Conservation (phyloP, 2,888 invertebrate genomes). For the Hemaris fuciformis region DNA sequence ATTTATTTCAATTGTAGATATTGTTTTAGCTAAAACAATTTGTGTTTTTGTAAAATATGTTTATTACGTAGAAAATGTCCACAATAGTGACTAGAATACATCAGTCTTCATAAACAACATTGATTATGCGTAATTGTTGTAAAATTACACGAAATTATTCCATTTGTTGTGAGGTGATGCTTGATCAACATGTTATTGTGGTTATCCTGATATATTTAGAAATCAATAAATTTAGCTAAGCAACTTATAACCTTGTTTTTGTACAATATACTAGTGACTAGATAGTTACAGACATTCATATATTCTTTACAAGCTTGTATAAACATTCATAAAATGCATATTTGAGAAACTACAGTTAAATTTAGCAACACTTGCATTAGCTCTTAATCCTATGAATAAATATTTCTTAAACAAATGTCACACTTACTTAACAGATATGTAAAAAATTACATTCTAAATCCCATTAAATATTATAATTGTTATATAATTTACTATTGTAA, state of each 20-base stretch:
- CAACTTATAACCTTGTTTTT: slow-evolving; percentile 3
- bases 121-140: slow-evolving; percentile 40
- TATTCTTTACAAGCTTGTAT: slow-evolving; percentile 37
- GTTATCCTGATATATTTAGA: slow-evolving; percentile 12
- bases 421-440: slow-evolving; percentile 33
- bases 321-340: slow-evolving; percentile 7
- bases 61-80: slow-evolving; percentile 72
- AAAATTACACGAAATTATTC: slow-evolving; percentile 9
- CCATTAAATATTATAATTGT: slow-evolving; percentile 18
- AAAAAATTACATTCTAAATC: slow-evolving; percentile 30
- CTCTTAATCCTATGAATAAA: slow-evolving; percentile 2
- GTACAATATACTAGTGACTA: not conserved
- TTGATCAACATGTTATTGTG: not conserved
- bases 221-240: slow-evolving; percentile 30
- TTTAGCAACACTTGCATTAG: not conserved
- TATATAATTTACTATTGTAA: slow-evolving; percentile 6
- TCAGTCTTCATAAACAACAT: slow-evolving; percentile 73
- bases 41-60: slow-evolving; percentile 62
- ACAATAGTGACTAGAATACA: slow-evolving; percentile 80
- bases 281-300: slow-evolving; percentile 37
- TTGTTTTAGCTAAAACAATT: slow-evolving; percentile 43
- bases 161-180: not conserved
- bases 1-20: slow-evolving; percentile 44
- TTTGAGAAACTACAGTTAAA: not conserved
- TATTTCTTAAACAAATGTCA: not conserved